phyloP scores from a whole-genome alignment of 2,113 vertebrate genomes.

The Eulemur rufifrons region DNA sequence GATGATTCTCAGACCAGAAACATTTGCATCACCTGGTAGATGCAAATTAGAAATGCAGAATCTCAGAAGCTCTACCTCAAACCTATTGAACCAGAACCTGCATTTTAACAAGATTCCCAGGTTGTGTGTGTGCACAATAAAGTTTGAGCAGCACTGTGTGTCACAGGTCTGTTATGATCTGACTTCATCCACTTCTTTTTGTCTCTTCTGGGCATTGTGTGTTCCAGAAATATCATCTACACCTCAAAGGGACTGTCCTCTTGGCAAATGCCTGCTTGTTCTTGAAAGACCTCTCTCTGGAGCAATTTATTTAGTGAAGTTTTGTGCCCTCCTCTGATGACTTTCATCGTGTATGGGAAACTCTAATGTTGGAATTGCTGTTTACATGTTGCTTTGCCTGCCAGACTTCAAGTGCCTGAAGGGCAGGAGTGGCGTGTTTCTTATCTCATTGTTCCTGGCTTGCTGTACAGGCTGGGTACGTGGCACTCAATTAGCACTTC shows the following conservation, averaged over 20 bases:
- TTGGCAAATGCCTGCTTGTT: constrained; percentile 37
- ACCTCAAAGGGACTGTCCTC: not conserved
- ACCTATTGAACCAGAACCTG: not conserved
- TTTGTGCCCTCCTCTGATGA: not conserved
- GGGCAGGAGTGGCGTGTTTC: not conserved
- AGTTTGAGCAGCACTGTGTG: not conserved
- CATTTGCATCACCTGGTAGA: not conserved
- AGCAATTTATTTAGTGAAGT: not conserved
- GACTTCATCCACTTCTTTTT: not conserved
- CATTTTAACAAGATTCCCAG: not conserved
- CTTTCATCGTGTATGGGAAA: not conserved
- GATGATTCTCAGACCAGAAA: not conserved
- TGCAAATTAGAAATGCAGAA: not conserved
- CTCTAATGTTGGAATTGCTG: not conserved
- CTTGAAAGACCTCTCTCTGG: constrained; percentile 32
- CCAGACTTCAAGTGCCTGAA: not conserved
- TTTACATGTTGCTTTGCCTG: not conserved
- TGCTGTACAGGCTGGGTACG: not conserved
- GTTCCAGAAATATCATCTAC: constrained; percentile 33
- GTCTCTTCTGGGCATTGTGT: not conserved
- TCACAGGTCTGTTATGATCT: not conserved
- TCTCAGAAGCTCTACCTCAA: not conserved
- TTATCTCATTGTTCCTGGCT: not conserved
- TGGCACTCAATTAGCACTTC: not conserved
- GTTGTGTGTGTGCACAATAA: not conserved